Evolutionary conservation across 2,888 invertebrate species (phyloP).

Genomic region (Pseudanteris insignis): DNA sequence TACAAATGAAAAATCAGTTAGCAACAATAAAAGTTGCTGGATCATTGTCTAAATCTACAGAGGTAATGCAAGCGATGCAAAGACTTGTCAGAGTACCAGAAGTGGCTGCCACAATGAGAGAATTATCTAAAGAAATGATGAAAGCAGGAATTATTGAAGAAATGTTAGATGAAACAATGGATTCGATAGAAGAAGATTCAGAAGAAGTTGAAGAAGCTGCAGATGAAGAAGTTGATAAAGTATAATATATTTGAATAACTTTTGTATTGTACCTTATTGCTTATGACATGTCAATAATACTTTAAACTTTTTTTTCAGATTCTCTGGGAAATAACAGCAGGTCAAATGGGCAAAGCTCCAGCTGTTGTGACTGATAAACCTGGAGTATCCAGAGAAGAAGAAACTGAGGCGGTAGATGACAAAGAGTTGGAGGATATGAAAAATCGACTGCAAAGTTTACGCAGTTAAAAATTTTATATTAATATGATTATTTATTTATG

Average conservation of each 20-base stretch:
- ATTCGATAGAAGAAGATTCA: conserved; percentile 89
- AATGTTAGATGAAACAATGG: conserved; percentile 98
- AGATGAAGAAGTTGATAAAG: conserved; percentile 93
- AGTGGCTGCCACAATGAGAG: conserved; percentile 95
- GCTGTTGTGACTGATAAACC: conserved; percentile 76
- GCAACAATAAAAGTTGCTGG: conserved; percentile 95
- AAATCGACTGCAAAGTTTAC: conserved; percentile 83
- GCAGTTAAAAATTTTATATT: conserved; percentile 72
- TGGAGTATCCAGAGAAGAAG: conserved; percentile 71
- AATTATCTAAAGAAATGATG: conserved; percentile 99
- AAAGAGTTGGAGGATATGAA: conserved; percentile 93
- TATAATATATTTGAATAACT: conserved; percentile 63
- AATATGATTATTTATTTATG: not conserved
- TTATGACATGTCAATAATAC: not conserved
- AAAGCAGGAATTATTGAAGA: conserved; percentile 98
- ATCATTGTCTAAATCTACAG: conserved; percentile 92
- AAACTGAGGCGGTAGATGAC: conserved; percentile 74
- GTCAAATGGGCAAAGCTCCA: conserved; percentile 92
- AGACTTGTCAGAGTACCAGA: conserved; percentile 89
- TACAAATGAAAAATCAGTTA: conserved; percentile 98
- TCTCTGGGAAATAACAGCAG: conserved; percentile 89
- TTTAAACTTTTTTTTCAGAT: conserved; percentile 67
- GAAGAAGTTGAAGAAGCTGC: conserved; percentile 96
- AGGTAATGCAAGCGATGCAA: conserved; percentile 99
- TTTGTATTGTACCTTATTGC: too few relatives aligned